phyloP scores from a whole-genome alignment of 2,888 invertebrate genomes.

The Dione juno region DNA sequence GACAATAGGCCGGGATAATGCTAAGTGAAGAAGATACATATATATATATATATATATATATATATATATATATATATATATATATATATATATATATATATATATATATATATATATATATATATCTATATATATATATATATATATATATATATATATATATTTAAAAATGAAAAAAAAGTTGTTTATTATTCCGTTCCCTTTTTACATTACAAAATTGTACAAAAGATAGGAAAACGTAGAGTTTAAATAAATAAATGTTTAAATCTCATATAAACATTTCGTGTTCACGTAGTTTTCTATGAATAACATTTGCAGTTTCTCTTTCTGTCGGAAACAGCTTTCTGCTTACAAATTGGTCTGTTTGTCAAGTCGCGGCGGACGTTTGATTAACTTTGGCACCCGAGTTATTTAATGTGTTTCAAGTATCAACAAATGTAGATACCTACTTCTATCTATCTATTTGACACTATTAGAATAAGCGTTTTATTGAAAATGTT shows the following conservation, averaged over 20 bases:
- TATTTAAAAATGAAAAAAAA: too few relatives aligned
- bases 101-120: too few relatives aligned
- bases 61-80: too few relatives aligned
- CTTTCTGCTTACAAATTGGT: conserved; percentile 31
- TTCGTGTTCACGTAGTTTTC: conserved; percentile 10
- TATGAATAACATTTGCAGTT: conserved; percentile 28
- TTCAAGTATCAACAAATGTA: conserved; percentile 40
- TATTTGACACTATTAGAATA: neutral
- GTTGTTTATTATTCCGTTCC: too few relatives aligned
- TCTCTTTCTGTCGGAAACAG: conserved; percentile 30
- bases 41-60: too few relatives aligned
- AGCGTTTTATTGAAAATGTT: too few relatives aligned
- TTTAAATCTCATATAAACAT: conserved; percentile 14
- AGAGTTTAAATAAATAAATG: neutral
- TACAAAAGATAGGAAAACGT: neutral
- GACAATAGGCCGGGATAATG: too few relatives aligned
- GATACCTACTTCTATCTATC: conserved; percentile 19
- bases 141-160: too few relatives aligned
- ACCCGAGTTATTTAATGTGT: conserved; percentile 44
- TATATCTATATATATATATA: too few relatives aligned
- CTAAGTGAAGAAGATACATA: too few relatives aligned
- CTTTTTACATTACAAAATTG: neutral
- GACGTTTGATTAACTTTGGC: conserved; percentile 54
- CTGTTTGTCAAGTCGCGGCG: conserved; percentile 40
- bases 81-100: too few relatives aligned